Conservation (phyloP, 2,888 invertebrate species). For the Amblyjoppa proteus region DNA sequence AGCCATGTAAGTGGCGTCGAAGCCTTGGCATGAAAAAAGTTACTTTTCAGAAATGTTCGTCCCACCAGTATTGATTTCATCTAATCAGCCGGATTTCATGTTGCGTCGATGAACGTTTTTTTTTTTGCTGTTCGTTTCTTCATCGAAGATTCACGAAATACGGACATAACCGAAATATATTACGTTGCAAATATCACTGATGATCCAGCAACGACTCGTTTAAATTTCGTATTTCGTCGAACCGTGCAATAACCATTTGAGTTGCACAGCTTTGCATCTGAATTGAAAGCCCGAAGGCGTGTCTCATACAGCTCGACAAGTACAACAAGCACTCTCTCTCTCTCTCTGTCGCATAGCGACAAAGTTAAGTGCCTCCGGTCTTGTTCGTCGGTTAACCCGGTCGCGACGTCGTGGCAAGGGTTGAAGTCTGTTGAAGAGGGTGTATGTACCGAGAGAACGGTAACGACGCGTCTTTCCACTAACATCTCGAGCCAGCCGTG, state of each 20-base stretch:
- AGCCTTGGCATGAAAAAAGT: no score
- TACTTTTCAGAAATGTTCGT: no score
- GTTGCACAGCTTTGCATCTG: conserved; percentile 33
- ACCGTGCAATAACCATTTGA: conserved; percentile 1
- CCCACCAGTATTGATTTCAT: no score
- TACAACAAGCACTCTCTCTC: conserved; percentile 32
- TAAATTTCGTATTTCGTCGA: not conserved
- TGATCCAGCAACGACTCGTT: not conserved
- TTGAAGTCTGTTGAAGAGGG: conserved; percentile 54
- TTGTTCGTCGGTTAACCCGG: conserved; percentile 68
- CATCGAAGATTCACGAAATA: not conserved
- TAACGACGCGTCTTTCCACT: conserved; percentile 53
- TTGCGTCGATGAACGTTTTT: not conserved
- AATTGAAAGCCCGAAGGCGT: conserved; percentile 46
- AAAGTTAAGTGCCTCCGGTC: conserved; percentile 67
- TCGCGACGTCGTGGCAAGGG: conserved; percentile 56
- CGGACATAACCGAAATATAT: not conserved
- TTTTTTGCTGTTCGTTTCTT: not conserved
- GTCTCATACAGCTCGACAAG: conserved; percentile 35
- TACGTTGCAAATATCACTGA: not conserved
- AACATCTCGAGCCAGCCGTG: conserved; percentile 23
- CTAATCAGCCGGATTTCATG: no score
- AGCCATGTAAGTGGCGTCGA: no score
- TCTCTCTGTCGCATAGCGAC: conserved; percentile 53
- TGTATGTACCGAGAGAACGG: conserved; percentile 42